Evolutionary conservation across 2,888 invertebrate genomes (phyloP).

Genomic region (Aporophyla nigra): DNA sequence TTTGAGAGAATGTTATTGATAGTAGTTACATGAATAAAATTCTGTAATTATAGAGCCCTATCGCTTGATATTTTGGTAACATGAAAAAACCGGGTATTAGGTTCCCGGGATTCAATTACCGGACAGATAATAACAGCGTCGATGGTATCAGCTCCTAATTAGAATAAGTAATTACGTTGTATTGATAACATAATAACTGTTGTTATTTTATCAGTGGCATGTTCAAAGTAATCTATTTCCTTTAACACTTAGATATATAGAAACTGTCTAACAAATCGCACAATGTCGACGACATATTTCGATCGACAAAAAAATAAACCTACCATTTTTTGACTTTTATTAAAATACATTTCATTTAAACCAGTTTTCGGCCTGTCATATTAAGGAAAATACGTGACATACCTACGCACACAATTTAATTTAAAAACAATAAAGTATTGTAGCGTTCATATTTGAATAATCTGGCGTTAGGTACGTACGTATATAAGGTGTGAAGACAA

Average conservation of each 20-base stretch:
- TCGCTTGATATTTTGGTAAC: constrained; percentile 26
- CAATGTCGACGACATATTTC: background rate
- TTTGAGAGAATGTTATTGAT: background rate
- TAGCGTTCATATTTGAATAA: background rate
- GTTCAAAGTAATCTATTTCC: constrained; percentile 24
- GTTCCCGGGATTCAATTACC: constrained; percentile 45
- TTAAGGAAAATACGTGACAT: constrained; percentile 4
- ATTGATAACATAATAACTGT: constrained; percentile 52
- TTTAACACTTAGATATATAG: background rate
- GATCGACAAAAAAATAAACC: background rate
- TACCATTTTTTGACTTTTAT: background rate
- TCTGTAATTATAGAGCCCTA: constrained; percentile 26
- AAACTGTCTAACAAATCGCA: background rate
- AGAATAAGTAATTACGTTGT: constrained; percentile 45
- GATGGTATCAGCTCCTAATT: constrained; percentile 48
- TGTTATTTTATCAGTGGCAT: constrained; percentile 45
- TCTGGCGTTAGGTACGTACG: background rate
- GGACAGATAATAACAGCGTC: constrained; percentile 41
- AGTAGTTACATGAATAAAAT: background rate
- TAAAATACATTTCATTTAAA: constrained; percentile 2
- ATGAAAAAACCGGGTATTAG: constrained; percentile 24
- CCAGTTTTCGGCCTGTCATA: background rate
- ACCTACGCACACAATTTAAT: background rate
- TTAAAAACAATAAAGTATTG: background rate
- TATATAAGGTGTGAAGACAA: constrained; percentile 12